phyloP scores from a whole-genome alignment of 2,113 vertebrate genomes.

The Seriola quinqueradiata region DNA sequence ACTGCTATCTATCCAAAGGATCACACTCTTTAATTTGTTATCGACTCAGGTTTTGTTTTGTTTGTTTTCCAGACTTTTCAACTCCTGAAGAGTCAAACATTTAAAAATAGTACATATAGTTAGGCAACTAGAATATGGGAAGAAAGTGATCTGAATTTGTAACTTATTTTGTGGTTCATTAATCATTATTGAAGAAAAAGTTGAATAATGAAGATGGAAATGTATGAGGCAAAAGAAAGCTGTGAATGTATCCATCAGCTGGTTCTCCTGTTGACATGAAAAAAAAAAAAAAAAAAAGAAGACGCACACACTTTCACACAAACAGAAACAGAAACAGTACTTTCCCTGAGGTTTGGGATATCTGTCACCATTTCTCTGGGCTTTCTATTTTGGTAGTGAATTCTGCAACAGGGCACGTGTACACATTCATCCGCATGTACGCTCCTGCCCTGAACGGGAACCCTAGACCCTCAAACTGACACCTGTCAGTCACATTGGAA shows the following conservation, averaged over 20 bases:
- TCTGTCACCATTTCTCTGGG: constrained; percentile 49
- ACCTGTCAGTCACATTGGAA: constrained; percentile 78
- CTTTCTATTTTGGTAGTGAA: constrained; percentile 65
- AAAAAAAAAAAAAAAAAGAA: background rate
- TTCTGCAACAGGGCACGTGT: constrained; percentile 24
- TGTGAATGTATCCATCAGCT: constrained; percentile 14
- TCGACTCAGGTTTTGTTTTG: constrained; percentile 66
- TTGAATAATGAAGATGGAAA: background rate
- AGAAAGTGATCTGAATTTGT: background rate
- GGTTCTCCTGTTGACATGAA: constrained; percentile 15
- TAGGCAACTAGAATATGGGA: constrained; percentile 7
- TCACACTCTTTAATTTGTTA: constrained; percentile 82
- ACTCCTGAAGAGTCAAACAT: constrained; percentile 28
- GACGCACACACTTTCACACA: background rate
- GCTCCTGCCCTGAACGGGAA: constrained; percentile 55
- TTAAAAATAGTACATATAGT: constrained; percentile 54
- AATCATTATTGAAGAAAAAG: background rate
- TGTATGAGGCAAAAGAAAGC: constrained; percentile 8
- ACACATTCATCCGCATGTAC: constrained; percentile 38
- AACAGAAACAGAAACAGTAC: constrained; percentile 44
- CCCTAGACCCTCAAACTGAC: constrained; percentile 71
- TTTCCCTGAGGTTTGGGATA: constrained; percentile 38
- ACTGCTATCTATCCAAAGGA: constrained; percentile 55
- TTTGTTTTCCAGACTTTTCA: constrained; percentile 41
- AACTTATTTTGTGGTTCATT: background rate